phyloP scores from a whole-genome alignment of 53 echinoderm and acorn worm genomes.

The Glandiceps talaboti region DNA sequence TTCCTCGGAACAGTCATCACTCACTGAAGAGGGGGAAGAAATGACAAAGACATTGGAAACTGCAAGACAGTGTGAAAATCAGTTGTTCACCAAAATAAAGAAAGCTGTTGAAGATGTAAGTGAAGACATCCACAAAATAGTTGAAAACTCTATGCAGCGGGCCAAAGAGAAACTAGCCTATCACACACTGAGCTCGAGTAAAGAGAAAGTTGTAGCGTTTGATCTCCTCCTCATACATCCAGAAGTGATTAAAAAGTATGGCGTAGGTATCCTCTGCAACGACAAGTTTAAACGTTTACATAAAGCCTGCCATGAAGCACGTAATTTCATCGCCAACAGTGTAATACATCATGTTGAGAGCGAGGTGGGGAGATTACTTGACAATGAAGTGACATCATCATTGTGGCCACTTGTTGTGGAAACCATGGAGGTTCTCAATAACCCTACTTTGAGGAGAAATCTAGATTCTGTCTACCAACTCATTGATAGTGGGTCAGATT shows the following conservation, averaged over 20 bases:
- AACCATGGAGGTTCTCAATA: background rate
- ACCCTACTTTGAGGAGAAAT: background rate
- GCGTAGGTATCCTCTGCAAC: background rate
- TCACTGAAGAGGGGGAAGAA: background rate
- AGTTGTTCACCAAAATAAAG: background rate
- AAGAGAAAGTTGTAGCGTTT: background rate
- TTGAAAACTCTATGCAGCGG: background rate
- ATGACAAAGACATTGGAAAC: background rate
- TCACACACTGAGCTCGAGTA: background rate
- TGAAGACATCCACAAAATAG: background rate
- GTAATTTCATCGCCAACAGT: background rate
- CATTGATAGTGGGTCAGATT: background rate
- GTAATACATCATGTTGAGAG: background rate
- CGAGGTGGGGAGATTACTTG: background rate
- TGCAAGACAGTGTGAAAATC: background rate
- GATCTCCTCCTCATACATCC: background rate
- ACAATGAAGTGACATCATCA: background rate
- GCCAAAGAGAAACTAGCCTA: background rate
- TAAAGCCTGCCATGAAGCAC: background rate
- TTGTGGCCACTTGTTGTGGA: background rate
- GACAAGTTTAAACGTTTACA: background rate
- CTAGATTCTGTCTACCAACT: background rate
- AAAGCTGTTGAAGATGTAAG: background rate
- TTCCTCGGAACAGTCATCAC: background rate
- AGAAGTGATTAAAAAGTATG: background rate